Conservation (phyloP, 2,797 vertebrate species). For the Distichodus sexfasciatus region DNA sequence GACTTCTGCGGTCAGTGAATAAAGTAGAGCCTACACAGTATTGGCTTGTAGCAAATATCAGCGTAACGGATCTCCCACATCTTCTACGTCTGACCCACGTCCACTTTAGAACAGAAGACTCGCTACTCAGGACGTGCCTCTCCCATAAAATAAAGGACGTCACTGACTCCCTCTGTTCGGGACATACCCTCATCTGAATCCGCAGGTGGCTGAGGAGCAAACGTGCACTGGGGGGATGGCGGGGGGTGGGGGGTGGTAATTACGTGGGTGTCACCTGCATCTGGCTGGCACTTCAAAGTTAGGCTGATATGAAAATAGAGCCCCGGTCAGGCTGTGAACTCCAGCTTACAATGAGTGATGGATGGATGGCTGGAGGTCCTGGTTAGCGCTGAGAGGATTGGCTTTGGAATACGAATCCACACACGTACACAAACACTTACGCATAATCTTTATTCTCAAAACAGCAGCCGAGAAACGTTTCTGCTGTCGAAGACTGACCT, state of each 20-base stretch:
- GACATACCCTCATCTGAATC: background rate
- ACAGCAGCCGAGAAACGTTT: too few species aligned
- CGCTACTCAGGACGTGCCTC: too few species aligned
- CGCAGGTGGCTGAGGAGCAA: background rate
- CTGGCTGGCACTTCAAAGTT: conserved; percentile 40
- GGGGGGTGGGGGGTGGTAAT: conserved; percentile 13
- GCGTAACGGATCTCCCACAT: too few species aligned
- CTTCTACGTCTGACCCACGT: too few species aligned
- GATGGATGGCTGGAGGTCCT: conserved; percentile 25
- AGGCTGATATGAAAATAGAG: conserved; percentile 31
- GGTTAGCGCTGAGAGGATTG: conserved; percentile 34
- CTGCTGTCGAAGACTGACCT: too few species aligned
- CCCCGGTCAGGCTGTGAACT: conserved; percentile 22
- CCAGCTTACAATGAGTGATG: conserved; percentile 24
- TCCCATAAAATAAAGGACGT: too few species aligned
- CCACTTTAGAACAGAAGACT: too few species aligned
- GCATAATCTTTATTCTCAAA: too few species aligned
- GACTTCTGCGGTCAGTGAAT: too few species aligned
- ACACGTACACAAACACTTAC: background rate
- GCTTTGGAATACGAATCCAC: background rate
- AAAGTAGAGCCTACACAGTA: too few species aligned
- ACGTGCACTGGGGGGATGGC: background rate
- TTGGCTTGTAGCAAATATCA: too few species aligned
- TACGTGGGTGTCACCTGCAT: conserved; percentile 29
- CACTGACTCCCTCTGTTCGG: background rate